A percentile compares a stretch with the other conserved stretches of the same genome.
Conservation (phyloP, 2,888 invertebrate genomes). For the Drosophila stalkeri region DNA sequence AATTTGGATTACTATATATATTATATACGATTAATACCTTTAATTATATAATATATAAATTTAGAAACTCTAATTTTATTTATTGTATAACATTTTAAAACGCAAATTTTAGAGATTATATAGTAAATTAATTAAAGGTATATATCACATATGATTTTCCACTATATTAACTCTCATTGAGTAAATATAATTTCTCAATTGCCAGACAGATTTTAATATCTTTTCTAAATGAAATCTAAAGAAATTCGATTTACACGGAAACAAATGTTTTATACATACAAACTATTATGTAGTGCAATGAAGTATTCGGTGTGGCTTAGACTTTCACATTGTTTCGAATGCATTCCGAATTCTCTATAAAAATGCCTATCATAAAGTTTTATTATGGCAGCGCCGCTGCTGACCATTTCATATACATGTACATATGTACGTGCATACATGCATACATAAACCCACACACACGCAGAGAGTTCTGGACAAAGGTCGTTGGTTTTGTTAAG, state of each 20-base stretch:
- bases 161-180: too few species aligned
- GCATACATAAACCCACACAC: conserved; percentile 16
- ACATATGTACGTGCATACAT: conserved; percentile 10
- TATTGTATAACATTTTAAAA: too few species aligned
- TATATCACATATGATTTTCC: too few species aligned
- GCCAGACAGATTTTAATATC: background rate
- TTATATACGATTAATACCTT: too few species aligned
- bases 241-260: background rate
- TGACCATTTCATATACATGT: conserved; percentile 61
- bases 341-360: conserved; percentile 73
- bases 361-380: conserved; percentile 78
- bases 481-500: conserved; percentile 71
- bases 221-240: background rate
- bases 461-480: conserved; percentile 56
- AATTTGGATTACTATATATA: background rate
- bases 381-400: conserved; percentile 69
- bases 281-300: conserved; percentile 31
- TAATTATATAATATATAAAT: too few species aligned
- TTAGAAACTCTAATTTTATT: too few species aligned
- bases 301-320: conserved; percentile 20
- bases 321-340: conserved; percentile 60
- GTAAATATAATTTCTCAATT: too few species aligned
- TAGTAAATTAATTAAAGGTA: too few species aligned
- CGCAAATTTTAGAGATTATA: too few species aligned
- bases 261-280: background rate